Conservation (phyloP, 1,140 invertebrate genomes). For the Drosophila prosaltans region DNA sequence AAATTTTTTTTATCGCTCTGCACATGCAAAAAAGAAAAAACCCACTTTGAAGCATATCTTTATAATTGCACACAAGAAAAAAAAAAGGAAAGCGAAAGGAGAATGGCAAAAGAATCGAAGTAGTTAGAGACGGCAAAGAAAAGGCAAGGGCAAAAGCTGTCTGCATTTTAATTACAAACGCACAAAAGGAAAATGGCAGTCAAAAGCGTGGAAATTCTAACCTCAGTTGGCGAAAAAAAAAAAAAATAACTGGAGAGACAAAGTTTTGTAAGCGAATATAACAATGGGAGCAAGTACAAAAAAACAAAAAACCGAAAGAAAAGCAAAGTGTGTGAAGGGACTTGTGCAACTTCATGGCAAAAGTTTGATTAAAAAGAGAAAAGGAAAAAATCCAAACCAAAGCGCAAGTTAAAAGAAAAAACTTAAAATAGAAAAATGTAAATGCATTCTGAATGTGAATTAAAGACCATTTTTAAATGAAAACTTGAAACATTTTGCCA, state of each 20-base stretch:
- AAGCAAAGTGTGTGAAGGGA: conserved; percentile 13
- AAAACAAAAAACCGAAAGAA: conserved; percentile 18
- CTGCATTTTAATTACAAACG: conserved; percentile 77
- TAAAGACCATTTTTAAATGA: conserved; percentile 11
- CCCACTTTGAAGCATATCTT: conserved; percentile 72
- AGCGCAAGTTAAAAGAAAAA: conserved; percentile 33
- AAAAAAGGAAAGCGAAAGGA: conserved; percentile 15
- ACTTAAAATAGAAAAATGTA: conserved; percentile 18
- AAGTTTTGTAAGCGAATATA: conserved; percentile 47
- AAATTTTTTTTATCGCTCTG: conserved; percentile 60
- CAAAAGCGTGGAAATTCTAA: conserved; percentile 61
- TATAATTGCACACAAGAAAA: conserved; percentile 63
- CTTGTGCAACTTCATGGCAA: conserved; percentile 19
- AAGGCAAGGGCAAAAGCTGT: conserved; percentile 54
- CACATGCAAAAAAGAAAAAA: conserved; percentile 43
- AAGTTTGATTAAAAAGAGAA: conserved; percentile 49
- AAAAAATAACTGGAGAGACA: conserved; percentile 23
- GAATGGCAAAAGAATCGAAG: conserved; percentile 35
- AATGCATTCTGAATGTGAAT: conserved; percentile 14
- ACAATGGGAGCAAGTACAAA: conserved; percentile 25
- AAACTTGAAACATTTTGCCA: conserved; percentile 34
- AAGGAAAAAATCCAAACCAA: background rate
- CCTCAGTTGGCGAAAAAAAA: conserved; percentile 51
- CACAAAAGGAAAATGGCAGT: conserved; percentile 36
- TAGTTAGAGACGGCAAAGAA: conserved; percentile 23